Base-by-base conservation (phyloP, 2,797 vertebrate species). In the Champsocephalus esox region DNA sequence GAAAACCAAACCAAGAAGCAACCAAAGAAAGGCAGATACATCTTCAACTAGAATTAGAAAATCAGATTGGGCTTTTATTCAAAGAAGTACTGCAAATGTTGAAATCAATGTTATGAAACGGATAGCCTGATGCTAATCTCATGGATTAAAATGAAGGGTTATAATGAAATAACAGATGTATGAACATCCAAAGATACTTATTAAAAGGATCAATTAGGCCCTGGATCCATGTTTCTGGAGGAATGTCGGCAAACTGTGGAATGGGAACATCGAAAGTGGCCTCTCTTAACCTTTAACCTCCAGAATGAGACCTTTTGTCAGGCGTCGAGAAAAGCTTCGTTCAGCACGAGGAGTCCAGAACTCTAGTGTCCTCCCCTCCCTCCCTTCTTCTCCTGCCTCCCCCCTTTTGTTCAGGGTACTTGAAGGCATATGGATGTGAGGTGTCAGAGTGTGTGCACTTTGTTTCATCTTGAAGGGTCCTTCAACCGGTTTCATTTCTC, bases 281-380 rank as follows among this genome's bases (percentile, higher is more conserved):
- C 77, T 83, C 75, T 73, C 57, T 79, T 89, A n/a, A 92, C 88
- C 89, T 92, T 82, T 84, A 24, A 88, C 87, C 87, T 77, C 44
- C 70, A 24, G 73, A 41, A n/a, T 28, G 55, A 85, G 72, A 54
- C 56, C 60, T 79, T 83, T 86, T 81, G 77, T 87, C 68, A 69
- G 73, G 62, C 41, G 66, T 56, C 55, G 43, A 81, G 65, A 82
- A 81, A 73, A 55, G 81, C 67, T 56, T 61, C 41, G 46, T 62
- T 67, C 65, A 65, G 41, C 67, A 16, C 3, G 45, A 79, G 43
- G 21, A 59, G 61, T 19, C 41, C 63, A 5, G 34, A 60, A 55
- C 69, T 57, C 34, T 43, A 50, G 63, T 21, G 57, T 44, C 1
- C 17, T 61, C 62, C 28, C 73, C 63, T 46, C 63, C 51, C 51